phyloP scores from a whole-genome alignment of 2,888 invertebrate species.

The Auanema freiburgensis region DNA sequence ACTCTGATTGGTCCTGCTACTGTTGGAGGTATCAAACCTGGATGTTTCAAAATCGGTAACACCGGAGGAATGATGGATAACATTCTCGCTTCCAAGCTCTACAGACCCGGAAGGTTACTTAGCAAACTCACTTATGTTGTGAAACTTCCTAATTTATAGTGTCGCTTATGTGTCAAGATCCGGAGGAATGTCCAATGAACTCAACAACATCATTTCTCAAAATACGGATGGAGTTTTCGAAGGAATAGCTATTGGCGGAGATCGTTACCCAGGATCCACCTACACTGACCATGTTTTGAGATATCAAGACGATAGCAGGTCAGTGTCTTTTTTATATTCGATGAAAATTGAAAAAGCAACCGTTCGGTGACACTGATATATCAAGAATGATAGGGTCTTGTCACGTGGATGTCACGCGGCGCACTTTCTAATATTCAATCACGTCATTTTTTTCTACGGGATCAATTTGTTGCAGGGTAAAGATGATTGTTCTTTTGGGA shows the following conservation, averaged over 20 bases:
- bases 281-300: slow-evolving; percentile 95
- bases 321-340: not conserved
- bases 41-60: slow-evolving; percentile 94
- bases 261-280: slow-evolving; percentile 91
- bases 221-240: slow-evolving; percentile 77
- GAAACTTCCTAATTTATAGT: slow-evolving; percentile 68
- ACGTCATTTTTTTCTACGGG: not conserved
- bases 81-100: slow-evolving; percentile 92
- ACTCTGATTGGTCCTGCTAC: slow-evolving; percentile 77
- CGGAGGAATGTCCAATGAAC: slow-evolving; percentile 98
- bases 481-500: slow-evolving; percentile 91
- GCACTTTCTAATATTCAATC: too few species aligned
- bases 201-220: slow-evolving; percentile 95
- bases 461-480: slow-evolving; percentile 69
- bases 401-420: too few species aligned
- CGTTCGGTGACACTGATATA: not conserved
- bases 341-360: not conserved
- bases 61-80: slow-evolving; percentile 99
- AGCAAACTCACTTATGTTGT: not conserved
- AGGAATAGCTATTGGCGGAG: slow-evolving; percentile 96
- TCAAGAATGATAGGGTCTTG: not conserved
- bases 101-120: slow-evolving; percentile 80
- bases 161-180: slow-evolving; percentile 97
- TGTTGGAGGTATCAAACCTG: slow-evolving; percentile 94
- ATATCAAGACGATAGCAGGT: slow-evolving; percentile 72